These are phyloP conservation scores for Rhagonycha lutea DNA, from an alignment of 2,888 invertebrate genomes.

Conservation along the genomic window DNA sequence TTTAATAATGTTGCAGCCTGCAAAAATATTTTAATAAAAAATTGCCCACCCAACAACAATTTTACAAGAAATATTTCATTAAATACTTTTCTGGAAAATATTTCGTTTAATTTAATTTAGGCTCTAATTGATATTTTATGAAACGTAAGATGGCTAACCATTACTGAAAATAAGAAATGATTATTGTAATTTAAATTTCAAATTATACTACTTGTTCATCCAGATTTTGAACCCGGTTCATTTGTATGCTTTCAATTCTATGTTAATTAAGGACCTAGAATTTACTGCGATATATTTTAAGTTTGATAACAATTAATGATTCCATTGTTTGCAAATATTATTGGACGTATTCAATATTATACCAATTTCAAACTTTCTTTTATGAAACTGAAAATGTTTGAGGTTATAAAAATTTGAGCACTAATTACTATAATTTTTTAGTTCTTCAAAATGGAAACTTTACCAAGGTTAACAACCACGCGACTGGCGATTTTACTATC, in stretches of 20 bases:
- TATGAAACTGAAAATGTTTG: background rate
- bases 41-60: background rate
- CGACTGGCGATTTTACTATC: no score
- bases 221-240: background rate
- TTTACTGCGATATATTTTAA: background rate
- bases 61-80: background rate
- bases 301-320: background rate
- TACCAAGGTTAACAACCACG: background rate
- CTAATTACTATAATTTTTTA: no score
- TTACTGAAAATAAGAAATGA: background rate
- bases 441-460: no score
- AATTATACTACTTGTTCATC: background rate
- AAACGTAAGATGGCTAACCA: background rate
- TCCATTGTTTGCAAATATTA: background rate
- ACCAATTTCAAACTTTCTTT: background rate
- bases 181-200: background rate
- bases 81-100: background rate
- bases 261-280: background rate
- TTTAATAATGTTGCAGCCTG: conserved; percentile 85
- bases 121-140: background rate
- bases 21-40: background rate
- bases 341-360: background rate
- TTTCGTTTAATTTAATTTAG: background rate
- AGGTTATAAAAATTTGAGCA: background rate
- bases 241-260: background rate